A percentile compares a stretch with the other conserved stretches of the same genome.
Evolutionary conservation across 35 echinoderm and acorn worm species (phyloP).

Genomic region (Diadema setosum): DNA sequence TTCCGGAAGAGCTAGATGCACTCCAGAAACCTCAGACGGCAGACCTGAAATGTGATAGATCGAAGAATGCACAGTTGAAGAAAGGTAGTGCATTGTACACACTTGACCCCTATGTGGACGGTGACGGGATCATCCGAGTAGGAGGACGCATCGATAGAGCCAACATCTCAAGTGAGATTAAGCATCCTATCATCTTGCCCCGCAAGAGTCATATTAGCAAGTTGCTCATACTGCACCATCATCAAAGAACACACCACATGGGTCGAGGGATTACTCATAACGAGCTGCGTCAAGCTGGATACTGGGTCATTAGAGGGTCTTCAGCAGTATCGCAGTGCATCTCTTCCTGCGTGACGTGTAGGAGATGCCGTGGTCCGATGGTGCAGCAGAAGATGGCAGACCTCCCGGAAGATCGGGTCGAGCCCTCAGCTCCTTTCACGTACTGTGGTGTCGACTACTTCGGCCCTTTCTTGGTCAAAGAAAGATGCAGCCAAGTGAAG

Average conservation of each 20-base stretch:
- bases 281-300: slow-evolving; percentile 43
- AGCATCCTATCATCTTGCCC: slow-evolving; percentile 54
- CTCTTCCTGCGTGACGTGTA: slow-evolving; percentile 23
- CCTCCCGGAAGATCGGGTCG: slow-evolving; percentile 30
- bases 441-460: slow-evolving; percentile 79
- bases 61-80: slow-evolving; percentile 6
- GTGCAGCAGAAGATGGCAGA: slow-evolving; percentile 64
- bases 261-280: slow-evolving; percentile 64
- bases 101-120: slow-evolving; percentile 71
- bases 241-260: slow-evolving; percentile 46
- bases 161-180: background rate
- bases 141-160: slow-evolving; percentile 49
- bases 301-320: slow-evolving; percentile 58
- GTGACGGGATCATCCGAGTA: slow-evolving; percentile 59
- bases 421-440: slow-evolving; percentile 43
- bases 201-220: slow-evolving; percentile 56
- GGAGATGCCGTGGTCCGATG: background rate
- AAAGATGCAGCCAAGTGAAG: slow-evolving; percentile 53
- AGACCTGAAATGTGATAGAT: background rate
- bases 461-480: slow-evolving; percentile 50
- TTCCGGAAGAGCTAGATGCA: background rate
- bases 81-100: slow-evolving; percentile 38
- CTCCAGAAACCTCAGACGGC: background rate
- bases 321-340: slow-evolving; percentile 58
- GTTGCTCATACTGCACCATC: slow-evolving; percentile 58